Evolutionary conservation across 2,797 vertebrate genomes (phyloP), one percentile per base, ranked within the genome.

Genomic region (Gambelia wislizenii): DNA sequence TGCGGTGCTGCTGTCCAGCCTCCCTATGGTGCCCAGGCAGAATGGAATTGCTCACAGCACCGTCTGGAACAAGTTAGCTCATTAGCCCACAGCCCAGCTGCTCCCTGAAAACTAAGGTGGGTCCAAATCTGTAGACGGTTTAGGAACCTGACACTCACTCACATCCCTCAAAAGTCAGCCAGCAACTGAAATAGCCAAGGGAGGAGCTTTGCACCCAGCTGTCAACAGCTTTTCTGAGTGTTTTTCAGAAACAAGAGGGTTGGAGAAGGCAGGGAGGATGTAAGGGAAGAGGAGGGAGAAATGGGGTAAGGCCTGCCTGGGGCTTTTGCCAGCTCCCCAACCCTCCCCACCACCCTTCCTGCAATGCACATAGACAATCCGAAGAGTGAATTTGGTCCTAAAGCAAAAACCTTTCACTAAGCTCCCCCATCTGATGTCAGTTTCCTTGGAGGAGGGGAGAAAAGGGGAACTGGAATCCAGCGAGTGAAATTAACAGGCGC

Each of bases 141-240:
- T 86, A 89, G 90, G 90, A 91, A 89, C 84, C 79, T 49, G 49
- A 89, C 90, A 79, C 87, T 88, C 49, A 27, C 82, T 86, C 44
- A 4, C 84, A 72, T 91, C 87, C 56, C 84, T 78, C 87, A 88
- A 84, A 85, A 83, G 84, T 81, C 84, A 91, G 90, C 78, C 90
- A 91, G 83, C 72, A 72, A 88, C 87, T 86, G 79, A 91, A 89
- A 89, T 86, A 85, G 87, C 84, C 87, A 85, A 52, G 80, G 84
- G 87, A 88, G 84, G 74, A 77, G 90, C 93, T 92, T 88, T 86
- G 80, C 78, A 75, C 89, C 92, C 93, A 94, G 94, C 95, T 96
- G 95, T 95, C 95, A 94, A 94, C 94, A 95, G 94, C 89, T 94
- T 95, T 95, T 91, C 93, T 95, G 94, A 93, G 91, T 47, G 92